Base-by-base conservation (phyloP, 2,113 vertebrate species). In the Takifugu bimaculatus region DNA sequence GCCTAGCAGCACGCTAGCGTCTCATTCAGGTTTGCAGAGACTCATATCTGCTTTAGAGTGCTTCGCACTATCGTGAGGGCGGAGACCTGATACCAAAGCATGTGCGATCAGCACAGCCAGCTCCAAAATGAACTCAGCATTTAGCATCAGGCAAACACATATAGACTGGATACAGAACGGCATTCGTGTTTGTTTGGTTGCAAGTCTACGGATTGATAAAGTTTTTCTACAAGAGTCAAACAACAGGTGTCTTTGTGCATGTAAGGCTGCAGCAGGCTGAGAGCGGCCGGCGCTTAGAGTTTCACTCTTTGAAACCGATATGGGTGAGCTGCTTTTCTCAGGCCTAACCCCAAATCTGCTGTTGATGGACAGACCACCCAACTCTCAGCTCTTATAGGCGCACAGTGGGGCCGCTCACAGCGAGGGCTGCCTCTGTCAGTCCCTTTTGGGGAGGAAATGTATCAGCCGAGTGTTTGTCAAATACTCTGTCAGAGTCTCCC, bases 181-280 rank as follows among this genome's bases (percentile, higher is more conserved):
- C 78, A 60, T 83, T 73, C 63, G 35, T 68, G 64, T 81, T 77
- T 77, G 81, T 89, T 88, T 89, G 85, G 72, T 74, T 72, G 66
- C 62, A 87, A 89, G 90, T 86, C 88, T 81, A 77, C 88, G 76
- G 71, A 87, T 76, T 86, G 83, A 81, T 89, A 81, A 86, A 84
- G 70, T 49, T 65, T 79, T 74, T 78, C 69, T 78, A 78, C 80
- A 70, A 79, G 81, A 82, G 80, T 70, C 26, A 83, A 91, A 92
- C 91, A 91, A 92, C 91, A 92, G 90, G 91, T 92, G 91, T 89
- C 88, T 89, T 92, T 92, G 89, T 91, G 82, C 80, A 63, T 78
- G 59, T 61, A 35, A 73, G 87, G 79, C 82, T 74, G 83, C 77
- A 60, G 77, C 59, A 54, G 65, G 83, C 77, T 66, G 82, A 88